phyloP scores from a whole-genome alignment of 92 coral and sea anemone genomes.

The Epizoanthus rinbou region DNA sequence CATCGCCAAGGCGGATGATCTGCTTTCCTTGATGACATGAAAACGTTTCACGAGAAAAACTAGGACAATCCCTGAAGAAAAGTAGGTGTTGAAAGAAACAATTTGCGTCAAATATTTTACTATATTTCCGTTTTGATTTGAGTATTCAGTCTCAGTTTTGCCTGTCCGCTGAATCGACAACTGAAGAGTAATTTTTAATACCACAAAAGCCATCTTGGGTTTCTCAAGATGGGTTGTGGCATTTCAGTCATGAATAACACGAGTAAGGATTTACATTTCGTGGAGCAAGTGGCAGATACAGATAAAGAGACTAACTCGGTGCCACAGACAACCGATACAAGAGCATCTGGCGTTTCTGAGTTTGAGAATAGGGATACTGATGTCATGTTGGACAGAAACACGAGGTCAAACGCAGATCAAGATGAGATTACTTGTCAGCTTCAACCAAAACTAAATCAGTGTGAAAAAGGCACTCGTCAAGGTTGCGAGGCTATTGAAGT shows the following conservation, averaged over 20 bases:
- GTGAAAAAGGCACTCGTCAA: neutral
- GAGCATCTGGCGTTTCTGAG: neutral
- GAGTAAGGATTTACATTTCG: neutral
- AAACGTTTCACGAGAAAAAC: neutral
- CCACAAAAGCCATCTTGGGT: too few species aligned
- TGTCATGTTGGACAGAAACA: neutral
- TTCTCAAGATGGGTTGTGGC: conserved; percentile 24
- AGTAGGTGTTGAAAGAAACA: neutral
- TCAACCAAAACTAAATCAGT: neutral
- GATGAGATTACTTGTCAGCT: neutral
- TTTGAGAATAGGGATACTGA: neutral
- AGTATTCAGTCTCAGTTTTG: neutral
- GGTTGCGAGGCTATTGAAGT: neutral
- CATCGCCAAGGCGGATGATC: neutral
- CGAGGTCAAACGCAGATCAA: conserved; percentile 15
- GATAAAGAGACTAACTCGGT: neutral
- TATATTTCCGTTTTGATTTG: neutral
- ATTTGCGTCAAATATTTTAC: neutral
- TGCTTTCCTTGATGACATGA: neutral
- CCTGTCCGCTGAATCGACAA: neutral
- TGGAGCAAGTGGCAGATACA: neutral
- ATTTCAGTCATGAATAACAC: neutral
- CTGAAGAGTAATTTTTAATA: too few species aligned
- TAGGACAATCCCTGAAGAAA: neutral
- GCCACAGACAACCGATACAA: neutral